Evolutionary conservation across 2,113 vertebrate species (phyloP).

Genomic region (Castor canadensis): DNA sequence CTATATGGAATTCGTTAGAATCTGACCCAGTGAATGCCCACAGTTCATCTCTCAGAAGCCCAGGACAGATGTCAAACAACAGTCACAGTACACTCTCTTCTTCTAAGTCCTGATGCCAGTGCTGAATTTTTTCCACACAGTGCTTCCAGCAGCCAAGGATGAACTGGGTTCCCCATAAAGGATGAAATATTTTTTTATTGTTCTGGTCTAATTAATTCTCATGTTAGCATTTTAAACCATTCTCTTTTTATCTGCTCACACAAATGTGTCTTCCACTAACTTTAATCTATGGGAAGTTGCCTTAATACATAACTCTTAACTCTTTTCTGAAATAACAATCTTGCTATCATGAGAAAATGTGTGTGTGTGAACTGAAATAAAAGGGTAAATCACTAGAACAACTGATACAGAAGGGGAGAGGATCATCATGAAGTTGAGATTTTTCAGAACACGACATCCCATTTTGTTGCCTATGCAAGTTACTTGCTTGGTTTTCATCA

Average conservation of each 20-base stretch:
- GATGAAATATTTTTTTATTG: background rate
- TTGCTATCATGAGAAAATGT: background rate
- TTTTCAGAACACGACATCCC: background rate
- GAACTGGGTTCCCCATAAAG: background rate
- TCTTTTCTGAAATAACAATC: background rate
- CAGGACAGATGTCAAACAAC: background rate
- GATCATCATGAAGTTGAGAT: background rate
- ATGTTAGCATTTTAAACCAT: constrained; percentile 13
- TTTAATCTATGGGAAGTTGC: background rate
- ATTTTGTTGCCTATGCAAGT: background rate
- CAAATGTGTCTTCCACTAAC: background rate
- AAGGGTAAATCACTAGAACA: background rate
- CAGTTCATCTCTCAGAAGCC: background rate
- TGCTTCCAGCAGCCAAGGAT: background rate
- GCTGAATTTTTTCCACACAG: background rate
- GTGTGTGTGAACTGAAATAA: too few species aligned
- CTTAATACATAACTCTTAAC: background rate
- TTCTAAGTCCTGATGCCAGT: background rate
- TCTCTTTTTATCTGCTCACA: background rate
- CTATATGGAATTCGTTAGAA: background rate
- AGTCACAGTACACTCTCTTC: background rate
- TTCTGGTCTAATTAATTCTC: constrained; percentile 17
- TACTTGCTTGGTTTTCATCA: background rate
- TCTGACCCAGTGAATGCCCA: background rate
- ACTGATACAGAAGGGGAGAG: background rate